Evolutionary conservation across 2,113 vertebrate genomes (phyloP).

Genomic region (Corythoichthys intestinalis): DNA sequence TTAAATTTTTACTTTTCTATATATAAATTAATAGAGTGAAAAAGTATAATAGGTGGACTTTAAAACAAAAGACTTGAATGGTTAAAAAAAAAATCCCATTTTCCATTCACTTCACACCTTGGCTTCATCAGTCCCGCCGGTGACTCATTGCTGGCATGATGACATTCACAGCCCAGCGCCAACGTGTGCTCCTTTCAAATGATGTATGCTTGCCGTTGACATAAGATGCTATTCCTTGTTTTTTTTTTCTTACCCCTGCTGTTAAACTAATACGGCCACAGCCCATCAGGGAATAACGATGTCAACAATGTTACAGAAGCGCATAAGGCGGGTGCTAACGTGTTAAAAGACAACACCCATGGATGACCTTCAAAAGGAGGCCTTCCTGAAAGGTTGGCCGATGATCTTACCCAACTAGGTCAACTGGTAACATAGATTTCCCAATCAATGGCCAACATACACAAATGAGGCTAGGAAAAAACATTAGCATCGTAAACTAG

Average conservation of each 20-base stretch:
- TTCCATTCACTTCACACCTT: conserved; percentile 39
- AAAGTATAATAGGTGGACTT: not conserved
- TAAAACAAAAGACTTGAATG: no score
- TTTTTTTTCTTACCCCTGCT: conserved; percentile 5
- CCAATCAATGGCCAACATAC: not conserved
- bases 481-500: not conserved
- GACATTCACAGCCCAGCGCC: conserved; percentile 58
- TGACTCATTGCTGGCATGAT: conserved; percentile 64
- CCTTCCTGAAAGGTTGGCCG: conserved; percentile 13
- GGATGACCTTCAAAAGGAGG: not conserved
- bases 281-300: conserved; percentile 58
- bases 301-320: conserved; percentile 64
- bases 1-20: no score
- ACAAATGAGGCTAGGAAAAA: not conserved
- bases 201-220: conserved; percentile 33
- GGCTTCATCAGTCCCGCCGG: conserved; percentile 52
- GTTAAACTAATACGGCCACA: conserved; percentile 25
- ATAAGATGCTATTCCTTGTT: conserved; percentile 13
- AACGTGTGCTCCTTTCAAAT: conserved; percentile 41
- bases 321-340: conserved; percentile 20
- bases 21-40: not conserved
- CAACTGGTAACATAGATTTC: not conserved
- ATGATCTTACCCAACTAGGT: conserved; percentile 18
- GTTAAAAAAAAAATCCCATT: not conserved
- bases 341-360: not conserved